Percentiles rank a stretch among this genome's conserved stretches.
phyloP scores from a whole-genome alignment of 2,888 invertebrate species.

The Pristionchus exspectatus region DNA sequence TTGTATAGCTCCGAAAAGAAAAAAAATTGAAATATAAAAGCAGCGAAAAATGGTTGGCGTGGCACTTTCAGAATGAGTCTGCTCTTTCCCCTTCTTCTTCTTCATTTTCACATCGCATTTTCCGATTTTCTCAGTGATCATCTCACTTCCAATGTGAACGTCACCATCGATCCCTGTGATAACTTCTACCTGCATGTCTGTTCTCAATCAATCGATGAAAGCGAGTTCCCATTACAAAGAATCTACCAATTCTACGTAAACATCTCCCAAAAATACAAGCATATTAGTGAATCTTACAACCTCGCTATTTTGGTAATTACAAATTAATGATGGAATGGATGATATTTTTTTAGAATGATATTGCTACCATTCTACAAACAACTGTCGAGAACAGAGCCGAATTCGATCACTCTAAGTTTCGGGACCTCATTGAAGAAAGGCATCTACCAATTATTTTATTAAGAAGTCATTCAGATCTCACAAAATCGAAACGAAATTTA shows the following conservation, averaged over 20 bases:
- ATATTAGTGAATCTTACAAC: background rate
- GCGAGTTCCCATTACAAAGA: background rate
- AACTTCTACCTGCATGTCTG: constrained; percentile 5
- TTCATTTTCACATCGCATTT: background rate
- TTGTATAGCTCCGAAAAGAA: background rate
- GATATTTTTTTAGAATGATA: background rate
- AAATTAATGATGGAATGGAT: background rate
- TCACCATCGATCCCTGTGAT: background rate
- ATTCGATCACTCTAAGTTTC: background rate
- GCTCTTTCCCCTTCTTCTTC: background rate
- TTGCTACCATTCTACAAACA: background rate
- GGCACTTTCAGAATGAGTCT: background rate
- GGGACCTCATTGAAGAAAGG: background rate
- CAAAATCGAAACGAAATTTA: no score
- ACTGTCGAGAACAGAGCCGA: background rate
- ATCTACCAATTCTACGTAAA: background rate
- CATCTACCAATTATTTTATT: no score
- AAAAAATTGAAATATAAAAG: background rate
- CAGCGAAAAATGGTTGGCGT: background rate
- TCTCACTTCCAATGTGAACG: background rate
- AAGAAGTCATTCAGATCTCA: no score
- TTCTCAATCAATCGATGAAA: background rate
- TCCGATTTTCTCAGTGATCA: background rate
- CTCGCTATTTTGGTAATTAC: background rate
- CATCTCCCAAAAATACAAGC: background rate